Base-by-base conservation (phyloP, 2,888 invertebrate genomes). In the Seira musarum region DNA sequence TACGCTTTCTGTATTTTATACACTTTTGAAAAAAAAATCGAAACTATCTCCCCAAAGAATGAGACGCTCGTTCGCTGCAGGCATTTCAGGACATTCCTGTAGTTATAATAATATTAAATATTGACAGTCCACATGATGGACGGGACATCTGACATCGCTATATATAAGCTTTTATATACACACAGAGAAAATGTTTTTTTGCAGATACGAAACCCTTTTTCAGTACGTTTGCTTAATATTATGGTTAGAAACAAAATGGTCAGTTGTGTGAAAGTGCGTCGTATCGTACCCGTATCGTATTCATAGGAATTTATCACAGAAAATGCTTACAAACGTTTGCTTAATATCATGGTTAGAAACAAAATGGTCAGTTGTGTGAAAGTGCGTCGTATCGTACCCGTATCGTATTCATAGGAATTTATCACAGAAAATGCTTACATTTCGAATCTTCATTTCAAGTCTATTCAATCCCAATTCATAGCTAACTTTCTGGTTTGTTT, bases 121-220 rank as follows among this genome's bases (percentile, higher is more conserved):
- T 73, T 73, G 73, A 73, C 73, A 73, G 64, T 64, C 64, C 49
- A 72, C 53, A 72, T 72, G 65, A 71, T n/a, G n/a, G n/a, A n/a
- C 61, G 71, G 63, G 63, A 63, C 40, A 71, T 71, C 63, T 46
- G 65, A 49, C 49, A 49, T 64, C 13, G 65, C 19, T 53, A 65
- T 21, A 63, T 61, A 24, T 57, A 25, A 53, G 19, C 30, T 25
- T 25, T n/a, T 57, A n/a, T 57, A 17, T n/a, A 57, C 57, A n/a
- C 17, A 13, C 40, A 13, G 13, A 40, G 13, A 40, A 40, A n/a
- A 40, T 40, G n/a, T n/a, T n/a, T n/a, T n/a, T n/a, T n/a, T n/a
- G n/a, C n/a, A n/a, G n/a, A n/a, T n/a, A n/a, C n/a, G n/a, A n/a
- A n/a, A n/a, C 13, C 40, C 40, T 8, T 40, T 40, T 40, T 40